phyloP scores from a whole-genome alignment of 2,113 vertebrate genomes.

The Solea senegalensis region DNA sequence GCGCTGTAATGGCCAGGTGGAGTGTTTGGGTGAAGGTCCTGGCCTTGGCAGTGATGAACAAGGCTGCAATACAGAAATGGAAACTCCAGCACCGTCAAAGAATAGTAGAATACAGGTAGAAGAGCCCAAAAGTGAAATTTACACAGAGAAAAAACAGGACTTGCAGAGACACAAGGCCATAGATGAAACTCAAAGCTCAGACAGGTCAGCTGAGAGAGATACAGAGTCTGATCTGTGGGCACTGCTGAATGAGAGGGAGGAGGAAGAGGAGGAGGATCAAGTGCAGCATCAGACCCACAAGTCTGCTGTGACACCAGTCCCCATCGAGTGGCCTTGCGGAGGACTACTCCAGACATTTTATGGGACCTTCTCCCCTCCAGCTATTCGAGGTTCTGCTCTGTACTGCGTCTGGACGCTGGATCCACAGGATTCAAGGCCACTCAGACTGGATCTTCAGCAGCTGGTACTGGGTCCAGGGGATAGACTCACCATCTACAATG shows the following conservation, averaged over 20 bases:
- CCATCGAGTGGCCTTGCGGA: constrained; percentile 80
- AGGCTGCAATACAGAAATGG: constrained; percentile 49
- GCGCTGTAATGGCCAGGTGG: constrained; percentile 84
- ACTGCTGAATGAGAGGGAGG: constrained; percentile 10
- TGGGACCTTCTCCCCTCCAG: constrained; percentile 85
- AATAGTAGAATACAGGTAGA: neutral
- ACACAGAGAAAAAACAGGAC: constrained; percentile 17
- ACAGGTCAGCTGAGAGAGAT: neutral
- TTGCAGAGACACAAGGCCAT: accelerated
- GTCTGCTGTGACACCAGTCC: constrained; percentile 17
- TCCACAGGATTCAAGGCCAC: constrained; percentile 85
- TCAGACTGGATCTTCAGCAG: constrained; percentile 85
- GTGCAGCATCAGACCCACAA: constrained; percentile 11
- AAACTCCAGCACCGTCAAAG: neutral
- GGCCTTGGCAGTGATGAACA: constrained; percentile 76
- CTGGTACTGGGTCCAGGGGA: constrained; percentile 82
- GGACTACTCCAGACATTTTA: constrained; percentile 86
- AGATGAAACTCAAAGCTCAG: constrained; percentile 1
- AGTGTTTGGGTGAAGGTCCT: constrained; percentile 79
- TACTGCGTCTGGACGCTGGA: constrained; percentile 87
- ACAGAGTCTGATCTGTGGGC: constrained; percentile 31
- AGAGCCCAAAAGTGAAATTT: neutral
- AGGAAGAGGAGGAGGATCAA: neutral
- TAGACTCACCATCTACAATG: constrained; percentile 80
- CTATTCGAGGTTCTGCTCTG: constrained; percentile 49